These are phyloP conservation scores for Harpalus rufipes DNA, from an alignment of 2,888 invertebrate genomes.

Conservation along the genomic window DNA sequence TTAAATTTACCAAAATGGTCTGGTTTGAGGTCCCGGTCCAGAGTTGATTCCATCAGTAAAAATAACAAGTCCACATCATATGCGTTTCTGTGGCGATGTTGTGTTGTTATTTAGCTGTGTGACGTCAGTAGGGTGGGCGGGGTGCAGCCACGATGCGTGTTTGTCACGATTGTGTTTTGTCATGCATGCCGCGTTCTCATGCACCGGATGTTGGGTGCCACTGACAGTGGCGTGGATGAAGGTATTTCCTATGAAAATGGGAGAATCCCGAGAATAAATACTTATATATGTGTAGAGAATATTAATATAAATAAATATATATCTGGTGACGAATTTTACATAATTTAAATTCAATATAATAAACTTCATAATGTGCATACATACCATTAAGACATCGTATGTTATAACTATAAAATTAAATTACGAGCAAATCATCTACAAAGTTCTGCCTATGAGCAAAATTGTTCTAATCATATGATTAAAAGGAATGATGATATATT, in stretches of 20 bases:
- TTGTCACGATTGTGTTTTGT: constrained; percentile 53
- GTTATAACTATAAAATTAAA: neutral
- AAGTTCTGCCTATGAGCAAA: neutral
- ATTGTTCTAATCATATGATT: neutral
- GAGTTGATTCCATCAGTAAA: constrained; percentile 31
- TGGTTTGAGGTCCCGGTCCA: neutral
- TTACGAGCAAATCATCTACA: neutral
- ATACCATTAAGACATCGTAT: no score
- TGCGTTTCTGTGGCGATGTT: constrained; percentile 11
- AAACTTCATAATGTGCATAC: no score
- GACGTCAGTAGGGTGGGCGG: constrained; percentile 56
- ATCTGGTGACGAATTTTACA: neutral
- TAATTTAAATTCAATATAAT: no score
- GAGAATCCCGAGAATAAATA: neutral
- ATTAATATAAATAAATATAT: neutral
- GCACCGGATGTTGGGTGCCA: constrained; percentile 55
- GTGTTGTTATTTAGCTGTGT: constrained; percentile 44
- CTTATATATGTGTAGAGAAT: neutral
- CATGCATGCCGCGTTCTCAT: constrained; percentile 54
- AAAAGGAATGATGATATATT: neutral
- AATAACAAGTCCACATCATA: constrained; percentile 29
- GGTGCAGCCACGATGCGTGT: constrained; percentile 34
- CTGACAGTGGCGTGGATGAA: constrained; percentile 37
- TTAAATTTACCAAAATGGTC: constrained; percentile 44
- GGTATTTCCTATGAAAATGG: constrained; percentile 5